A percentile compares a stretch with the other conserved stretches of the same genome.
Conservation (phyloP, 2,888 invertebrate genomes). For the Cheilosia vulpina region DNA sequence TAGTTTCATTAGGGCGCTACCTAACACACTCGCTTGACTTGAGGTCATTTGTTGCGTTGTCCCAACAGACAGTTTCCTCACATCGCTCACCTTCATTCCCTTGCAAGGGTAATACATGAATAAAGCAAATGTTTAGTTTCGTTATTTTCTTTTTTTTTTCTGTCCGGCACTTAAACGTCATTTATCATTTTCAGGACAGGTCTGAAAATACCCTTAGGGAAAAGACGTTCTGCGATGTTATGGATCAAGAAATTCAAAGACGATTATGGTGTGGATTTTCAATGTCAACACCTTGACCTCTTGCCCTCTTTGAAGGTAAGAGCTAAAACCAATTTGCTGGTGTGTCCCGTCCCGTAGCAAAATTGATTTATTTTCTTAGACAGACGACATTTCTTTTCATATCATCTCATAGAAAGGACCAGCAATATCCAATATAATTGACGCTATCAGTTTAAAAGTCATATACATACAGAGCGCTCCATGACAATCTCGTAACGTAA, state of each 20-base stretch:
- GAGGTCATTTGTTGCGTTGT: conserved; percentile 1
- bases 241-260: conserved; percentile 24
- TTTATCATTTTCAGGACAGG: conserved; percentile 41
- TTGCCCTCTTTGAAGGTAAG: conserved; percentile 1
- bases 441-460: too few species aligned
- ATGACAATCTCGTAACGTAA: too few species aligned
- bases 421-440: too few species aligned
- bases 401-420: too few species aligned
- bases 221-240: conserved; percentile 4
- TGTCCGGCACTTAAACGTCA: conserved; percentile 9
- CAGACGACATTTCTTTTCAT: background rate
- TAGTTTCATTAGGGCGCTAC: background rate
- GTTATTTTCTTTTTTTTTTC: conserved; percentile 22
- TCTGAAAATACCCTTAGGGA: conserved; percentile 11
- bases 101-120: conserved; percentile 2
- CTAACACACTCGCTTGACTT: background rate
- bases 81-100: conserved; percentile 24
- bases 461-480: too few species aligned
- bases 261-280: conserved; percentile 47
- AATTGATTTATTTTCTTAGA: conserved; percentile 19
- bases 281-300: conserved; percentile 43
- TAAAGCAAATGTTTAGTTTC: conserved; percentile 9
- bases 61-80: background rate
- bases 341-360: background rate
- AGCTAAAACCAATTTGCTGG: conserved; percentile 4